Evolutionary conservation across 1,140 invertebrate genomes (phyloP).

Genomic region (Paraescarpia echinospica): DNA sequence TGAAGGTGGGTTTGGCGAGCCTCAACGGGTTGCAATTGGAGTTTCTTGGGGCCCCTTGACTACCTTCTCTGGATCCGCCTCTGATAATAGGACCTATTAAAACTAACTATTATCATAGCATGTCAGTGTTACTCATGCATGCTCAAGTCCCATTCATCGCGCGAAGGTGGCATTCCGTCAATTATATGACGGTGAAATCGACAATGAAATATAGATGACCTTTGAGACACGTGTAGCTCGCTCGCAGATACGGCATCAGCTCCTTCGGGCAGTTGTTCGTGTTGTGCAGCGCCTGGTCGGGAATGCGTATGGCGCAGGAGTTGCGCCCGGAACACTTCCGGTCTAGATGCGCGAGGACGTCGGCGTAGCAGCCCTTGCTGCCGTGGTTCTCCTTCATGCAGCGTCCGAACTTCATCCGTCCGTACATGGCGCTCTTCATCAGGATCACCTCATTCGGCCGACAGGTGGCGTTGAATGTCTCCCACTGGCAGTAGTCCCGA

Average conservation of each 20-base stretch:
- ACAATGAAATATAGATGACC: slow-evolving; percentile 13
- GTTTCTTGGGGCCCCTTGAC: too few relatives aligned
- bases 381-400: slow-evolving; percentile 28
- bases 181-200: background rate
- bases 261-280: slow-evolving; percentile 26
- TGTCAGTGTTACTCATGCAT: background rate
- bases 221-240: slow-evolving; percentile 23
- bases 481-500: slow-evolving; percentile 25
- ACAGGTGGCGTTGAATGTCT: slow-evolving; percentile 27
- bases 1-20: too few relatives aligned
- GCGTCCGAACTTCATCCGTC: slow-evolving; percentile 23
- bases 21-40: too few relatives aligned
- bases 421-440: slow-evolving; percentile 27
- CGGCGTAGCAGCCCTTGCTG: slow-evolving; percentile 19
- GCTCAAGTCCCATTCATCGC: background rate
- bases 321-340: slow-evolving; percentile 25
- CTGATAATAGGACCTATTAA: too few relatives aligned
- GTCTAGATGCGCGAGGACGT: slow-evolving; percentile 28
- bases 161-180: background rate
- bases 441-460: slow-evolving; percentile 24
- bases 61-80: too few relatives aligned
- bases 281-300: slow-evolving; percentile 15
- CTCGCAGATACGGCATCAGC: slow-evolving; percentile 24
- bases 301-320: slow-evolving; percentile 8
- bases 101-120: too few relatives aligned